These are phyloP conservation scores for Podarcis siculus DNA, from an alignment of 2,797 vertebrate genomes.

Conservation along the genomic window DNA sequence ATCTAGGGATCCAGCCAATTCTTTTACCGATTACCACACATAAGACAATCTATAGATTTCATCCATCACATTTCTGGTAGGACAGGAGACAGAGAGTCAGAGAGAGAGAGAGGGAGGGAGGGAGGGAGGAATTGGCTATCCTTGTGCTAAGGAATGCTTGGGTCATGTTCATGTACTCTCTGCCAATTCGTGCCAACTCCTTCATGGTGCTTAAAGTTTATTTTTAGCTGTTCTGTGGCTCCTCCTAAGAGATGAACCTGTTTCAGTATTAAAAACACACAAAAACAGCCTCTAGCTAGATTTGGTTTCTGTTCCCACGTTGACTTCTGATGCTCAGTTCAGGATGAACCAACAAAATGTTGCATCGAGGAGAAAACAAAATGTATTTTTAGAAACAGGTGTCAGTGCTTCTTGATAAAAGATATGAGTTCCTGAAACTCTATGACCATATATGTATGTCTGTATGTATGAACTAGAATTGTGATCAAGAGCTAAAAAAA, in stretches of 20 bases:
- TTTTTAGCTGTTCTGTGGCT: conserved; percentile 4
- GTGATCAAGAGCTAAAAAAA: background rate
- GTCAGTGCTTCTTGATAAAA: background rate
- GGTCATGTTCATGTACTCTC: background rate
- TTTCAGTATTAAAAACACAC: conserved; percentile 11
- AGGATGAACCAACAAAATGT: conserved; percentile 18
- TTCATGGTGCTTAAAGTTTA: background rate
- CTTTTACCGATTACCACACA: too few species aligned
- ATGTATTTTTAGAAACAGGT: conserved; percentile 24
- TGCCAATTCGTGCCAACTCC: background rate
- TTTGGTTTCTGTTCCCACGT: conserved; percentile 1
- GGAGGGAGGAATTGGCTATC: too few species aligned
- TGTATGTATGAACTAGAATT: background rate
- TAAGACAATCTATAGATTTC: too few species aligned
- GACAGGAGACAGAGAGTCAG: too few species aligned
- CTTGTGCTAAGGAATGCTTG: background rate
- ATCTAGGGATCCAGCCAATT: too few species aligned
- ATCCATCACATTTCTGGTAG: too few species aligned
- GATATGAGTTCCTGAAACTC: background rate
- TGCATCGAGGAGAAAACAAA: background rate
- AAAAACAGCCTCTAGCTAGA: conserved; percentile 27
- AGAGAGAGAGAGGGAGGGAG: too few species aligned
- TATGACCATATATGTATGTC: background rate
- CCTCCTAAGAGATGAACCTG: conserved; percentile 3
- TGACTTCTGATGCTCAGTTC: background rate